Evolutionary conservation across 1,140 invertebrate species (phyloP).

Genomic region (Drosophila subobscura): DNA sequence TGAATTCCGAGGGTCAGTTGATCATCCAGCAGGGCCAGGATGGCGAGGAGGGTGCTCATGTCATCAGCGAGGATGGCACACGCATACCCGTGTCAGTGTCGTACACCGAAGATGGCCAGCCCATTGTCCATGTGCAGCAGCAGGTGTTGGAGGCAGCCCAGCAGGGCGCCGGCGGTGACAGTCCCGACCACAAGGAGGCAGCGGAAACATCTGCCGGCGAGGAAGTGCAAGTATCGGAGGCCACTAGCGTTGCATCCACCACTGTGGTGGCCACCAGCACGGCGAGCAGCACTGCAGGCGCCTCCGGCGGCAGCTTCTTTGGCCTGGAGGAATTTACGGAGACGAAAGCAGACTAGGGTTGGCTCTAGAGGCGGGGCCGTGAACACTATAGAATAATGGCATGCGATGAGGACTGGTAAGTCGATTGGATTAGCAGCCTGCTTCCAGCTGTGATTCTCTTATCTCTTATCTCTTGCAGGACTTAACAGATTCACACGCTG

Average conservation of each 20-base stretch:
- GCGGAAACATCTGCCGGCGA: slow-evolving; percentile 44
- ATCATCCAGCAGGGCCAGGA: slow-evolving; percentile 82
- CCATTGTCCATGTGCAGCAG: slow-evolving; percentile 78
- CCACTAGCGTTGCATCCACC: slow-evolving; percentile 40
- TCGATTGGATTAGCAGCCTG: background rate
- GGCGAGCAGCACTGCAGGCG: slow-evolving; percentile 57
- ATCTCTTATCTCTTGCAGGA: slow-evolving; percentile 31
- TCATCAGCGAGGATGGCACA: slow-evolving; percentile 82
- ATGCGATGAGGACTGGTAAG: slow-evolving; percentile 71
- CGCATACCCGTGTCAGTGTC: slow-evolving; percentile 82
- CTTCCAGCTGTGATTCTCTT: background rate
- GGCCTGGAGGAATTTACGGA: slow-evolving; percentile 76
- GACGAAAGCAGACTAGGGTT: slow-evolving; percentile 75
- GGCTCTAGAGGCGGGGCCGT: slow-evolving; percentile 61
- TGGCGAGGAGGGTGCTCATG: slow-evolving; percentile 78
- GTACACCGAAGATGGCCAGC: slow-evolving; percentile 79
- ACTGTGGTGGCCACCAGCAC: slow-evolving; percentile 63
- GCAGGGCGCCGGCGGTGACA: slow-evolving; percentile 45
- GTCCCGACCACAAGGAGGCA: slow-evolving; percentile 53
- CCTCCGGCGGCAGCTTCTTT: slow-evolving; percentile 69
- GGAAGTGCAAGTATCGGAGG: slow-evolving; percentile 57
- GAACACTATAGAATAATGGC: slow-evolving; percentile 66
- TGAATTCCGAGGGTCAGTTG: slow-evolving; percentile 80
- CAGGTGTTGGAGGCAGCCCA: slow-evolving; percentile 68
- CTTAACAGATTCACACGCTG: slow-evolving; percentile 52